Evolutionary conservation across 2,113 vertebrate species (phyloP).

Genomic region (Hippolais icterina): DNA sequence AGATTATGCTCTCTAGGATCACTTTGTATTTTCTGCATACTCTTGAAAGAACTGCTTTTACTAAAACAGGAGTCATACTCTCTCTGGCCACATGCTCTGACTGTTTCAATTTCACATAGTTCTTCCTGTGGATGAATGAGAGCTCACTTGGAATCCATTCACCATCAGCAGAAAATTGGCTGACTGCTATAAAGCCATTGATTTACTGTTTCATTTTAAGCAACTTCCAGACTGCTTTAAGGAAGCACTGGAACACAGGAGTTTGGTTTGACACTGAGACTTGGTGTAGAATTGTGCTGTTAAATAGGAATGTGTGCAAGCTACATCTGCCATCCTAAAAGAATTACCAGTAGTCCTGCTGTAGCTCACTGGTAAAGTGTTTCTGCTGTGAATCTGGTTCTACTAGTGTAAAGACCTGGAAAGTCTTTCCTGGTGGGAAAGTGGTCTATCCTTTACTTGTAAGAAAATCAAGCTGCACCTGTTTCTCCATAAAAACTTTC

Average conservation of each 20-base stretch:
- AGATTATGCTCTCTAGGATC: background rate
- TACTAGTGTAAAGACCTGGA: background rate
- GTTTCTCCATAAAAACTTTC: background rate
- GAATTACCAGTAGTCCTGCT: background rate
- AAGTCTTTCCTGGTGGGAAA: background rate
- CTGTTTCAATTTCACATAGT: background rate
- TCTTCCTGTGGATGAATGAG: background rate
- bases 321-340: background rate
- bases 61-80: background rate
- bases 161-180: background rate
- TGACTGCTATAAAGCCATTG: background rate
- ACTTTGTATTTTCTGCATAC: background rate
- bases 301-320: background rate
- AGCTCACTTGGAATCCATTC: background rate
- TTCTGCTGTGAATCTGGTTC: background rate
- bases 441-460: background rate
- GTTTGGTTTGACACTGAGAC: background rate
- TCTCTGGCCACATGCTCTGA: background rate
- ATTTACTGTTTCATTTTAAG: background rate
- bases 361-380: background rate
- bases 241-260: background rate
- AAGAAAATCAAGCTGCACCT: background rate
- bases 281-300: background rate
- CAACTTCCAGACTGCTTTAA: background rate
- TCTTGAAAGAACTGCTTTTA: background rate